These are phyloP conservation scores for Patagioenas fasciata DNA, from an alignment of 2,113 vertebrate genomes.

Conservation along the genomic window DNA sequence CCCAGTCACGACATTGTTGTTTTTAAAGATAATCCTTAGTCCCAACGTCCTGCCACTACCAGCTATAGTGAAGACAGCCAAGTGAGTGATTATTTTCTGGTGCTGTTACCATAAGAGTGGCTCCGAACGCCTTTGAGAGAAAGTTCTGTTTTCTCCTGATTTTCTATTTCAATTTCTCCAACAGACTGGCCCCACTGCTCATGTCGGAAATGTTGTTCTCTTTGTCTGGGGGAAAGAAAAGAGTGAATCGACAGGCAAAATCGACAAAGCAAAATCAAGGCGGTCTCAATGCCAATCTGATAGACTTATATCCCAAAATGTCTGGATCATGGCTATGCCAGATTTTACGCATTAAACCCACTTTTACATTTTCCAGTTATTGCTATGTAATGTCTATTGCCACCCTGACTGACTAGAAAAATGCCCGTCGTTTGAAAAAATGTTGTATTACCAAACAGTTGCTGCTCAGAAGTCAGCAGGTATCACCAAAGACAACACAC, in stretches of 20 bases:
- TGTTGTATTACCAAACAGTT: neutral
- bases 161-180: constrained; percentile 48
- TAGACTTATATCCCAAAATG: neutral
- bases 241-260: neutral
- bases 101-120: constrained; percentile 44
- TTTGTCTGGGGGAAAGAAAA: neutral
- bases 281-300: neutral
- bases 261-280: neutral
- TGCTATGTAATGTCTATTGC: neutral
- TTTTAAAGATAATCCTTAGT: neutral
- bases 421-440: neutral
- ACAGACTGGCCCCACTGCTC: constrained; percentile 43
- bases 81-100: neutral
- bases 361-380: neutral
- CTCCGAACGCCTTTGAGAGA: constrained; percentile 42
- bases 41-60: neutral
- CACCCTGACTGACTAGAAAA: neutral
- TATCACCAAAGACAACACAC: neutral
- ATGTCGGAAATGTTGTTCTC: constrained; percentile 11
- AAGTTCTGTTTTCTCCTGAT: neutral
- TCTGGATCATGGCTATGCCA: neutral
- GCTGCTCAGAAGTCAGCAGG: neutral
- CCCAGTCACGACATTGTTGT: neutral
- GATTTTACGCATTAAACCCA: neutral
- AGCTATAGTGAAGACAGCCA: fast-evolving